Base-by-base conservation (phyloP, 2,888 invertebrate genomes). In the Tipula unca region DNA sequence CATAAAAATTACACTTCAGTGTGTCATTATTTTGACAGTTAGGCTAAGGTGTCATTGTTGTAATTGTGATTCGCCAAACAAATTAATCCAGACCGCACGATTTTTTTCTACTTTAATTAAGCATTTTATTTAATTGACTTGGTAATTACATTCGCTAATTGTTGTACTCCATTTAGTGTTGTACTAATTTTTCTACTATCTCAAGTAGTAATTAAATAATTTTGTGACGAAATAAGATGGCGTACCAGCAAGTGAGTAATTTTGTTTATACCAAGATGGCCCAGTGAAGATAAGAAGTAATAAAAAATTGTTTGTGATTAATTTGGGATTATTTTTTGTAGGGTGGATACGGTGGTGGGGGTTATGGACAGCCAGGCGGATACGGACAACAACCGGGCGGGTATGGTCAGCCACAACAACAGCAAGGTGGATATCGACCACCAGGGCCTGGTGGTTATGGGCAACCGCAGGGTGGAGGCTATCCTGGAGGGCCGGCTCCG, bases 401-500 rank as follows among this genome's bases (percentile, higher is more conserved):
- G 10, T 85, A 54, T 54, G 54, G 85, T 1, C 39, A 48, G 14
- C 85, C 48, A 32, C 39, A 39, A 85, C 85, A 85, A 39, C 39
- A 25, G 32, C 85, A 85, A 25, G 85, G 85, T 10, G 85, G 85
- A 17, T 48, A 48, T 85, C 8, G 54, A 25, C 48, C 25, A 10
- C 29, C 84, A 8, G 85, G 82, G 3, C 35, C 13, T 1, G 85
- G 35, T 10, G 84, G 85, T 5, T 54, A 39, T 39, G 86, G 86
- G 14, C 86, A 87, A 36, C 87, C 87, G n/a, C 87, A 87, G 8
- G 86, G 85, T 4, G 86, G 87, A 5, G 86, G 86, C 13, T 86
- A 86, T 85, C 86, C 87, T 39, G 88, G 91, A 85, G 88, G 91
- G 85, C 90, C 89, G 87, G 89, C 91, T n/a, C 92, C 92, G 0